Evolutionary conservation across 2,113 vertebrate species (phyloP).

Genomic region (Phylloscopus whistleri): DNA sequence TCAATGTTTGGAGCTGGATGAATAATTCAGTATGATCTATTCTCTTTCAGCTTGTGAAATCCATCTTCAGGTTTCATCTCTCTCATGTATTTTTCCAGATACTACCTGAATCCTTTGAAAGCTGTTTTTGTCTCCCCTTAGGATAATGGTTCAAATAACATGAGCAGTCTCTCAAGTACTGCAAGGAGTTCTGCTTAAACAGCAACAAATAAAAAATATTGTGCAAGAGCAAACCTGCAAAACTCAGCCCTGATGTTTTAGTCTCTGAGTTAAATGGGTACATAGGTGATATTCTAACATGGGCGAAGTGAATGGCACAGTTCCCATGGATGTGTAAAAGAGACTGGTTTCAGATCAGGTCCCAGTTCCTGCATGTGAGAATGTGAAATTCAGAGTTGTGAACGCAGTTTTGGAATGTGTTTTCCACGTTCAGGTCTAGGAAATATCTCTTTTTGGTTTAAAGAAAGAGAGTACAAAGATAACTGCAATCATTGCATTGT

Average conservation of each 20-base stretch:
- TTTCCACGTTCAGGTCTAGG: neutral
- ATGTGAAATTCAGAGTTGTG: neutral
- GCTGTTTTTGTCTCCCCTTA: neutral
- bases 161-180: neutral
- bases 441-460: neutral
- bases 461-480: neutral
- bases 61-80: conserved; percentile 31
- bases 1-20: conserved; percentile 31
- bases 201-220: neutral
- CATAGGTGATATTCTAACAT: neutral
- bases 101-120: neutral
- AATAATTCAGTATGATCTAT: conserved; percentile 54
- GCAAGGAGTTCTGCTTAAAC: neutral
- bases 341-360: neutral
- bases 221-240: neutral
- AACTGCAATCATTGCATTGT: neutral
- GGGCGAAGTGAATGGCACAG: neutral
- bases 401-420: neutral
- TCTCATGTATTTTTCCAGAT: conserved; percentile 4
- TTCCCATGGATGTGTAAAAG: neutral
- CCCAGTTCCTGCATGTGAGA: neutral
- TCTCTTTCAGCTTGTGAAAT: conserved; percentile 30
- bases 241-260: neutral
- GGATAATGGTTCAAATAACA: neutral
- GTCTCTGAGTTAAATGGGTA: neutral